Evolutionary conservation across 64 coral and sea anemone genomes (phyloP).

Genomic region (Montipora efflorescens): DNA sequence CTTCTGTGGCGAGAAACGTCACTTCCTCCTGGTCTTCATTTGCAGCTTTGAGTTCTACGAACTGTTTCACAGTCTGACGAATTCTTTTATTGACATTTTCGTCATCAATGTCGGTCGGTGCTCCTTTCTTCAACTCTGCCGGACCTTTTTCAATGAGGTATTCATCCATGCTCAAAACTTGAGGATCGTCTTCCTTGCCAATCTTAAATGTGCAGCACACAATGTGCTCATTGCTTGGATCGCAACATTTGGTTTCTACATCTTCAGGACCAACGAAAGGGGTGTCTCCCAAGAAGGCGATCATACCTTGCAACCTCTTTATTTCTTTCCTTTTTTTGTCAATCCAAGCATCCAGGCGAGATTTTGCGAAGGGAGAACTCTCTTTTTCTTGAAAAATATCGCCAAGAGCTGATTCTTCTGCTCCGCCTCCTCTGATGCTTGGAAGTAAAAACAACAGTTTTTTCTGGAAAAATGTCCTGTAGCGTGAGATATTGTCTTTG

Average conservation of each 20-base stretch:
- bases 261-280: conserved; percentile 51
- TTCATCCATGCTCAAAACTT: conserved; percentile 21
- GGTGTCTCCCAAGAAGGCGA: conserved; percentile 19
- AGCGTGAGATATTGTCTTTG: not conserved
- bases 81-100: conserved; percentile 2
- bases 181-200: conserved; percentile 27
- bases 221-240: conserved; percentile 13
- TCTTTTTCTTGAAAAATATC: conserved; percentile 44
- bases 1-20: conserved; percentile 60
- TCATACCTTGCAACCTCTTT: conserved; percentile 29
- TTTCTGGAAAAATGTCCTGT: conserved; percentile 33
- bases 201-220: conserved; percentile 59
- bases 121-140: not conserved
- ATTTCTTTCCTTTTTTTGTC: conserved; percentile 35
- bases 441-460: conserved; percentile 32
- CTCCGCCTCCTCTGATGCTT: conserved; percentile 30
- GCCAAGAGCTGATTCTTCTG: conserved; percentile 29
- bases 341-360: conserved; percentile 19
- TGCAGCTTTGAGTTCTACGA: conserved; percentile 15
- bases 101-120: not conserved
- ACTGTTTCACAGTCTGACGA: conserved; percentile 32
- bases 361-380: conserved; percentile 39
- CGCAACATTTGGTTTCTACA: conserved; percentile 41
- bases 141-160: conserved; percentile 10
- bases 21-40: conserved; percentile 33